phyloP scores from a whole-genome alignment of 2,797 vertebrate species.

The Channa striata region DNA sequence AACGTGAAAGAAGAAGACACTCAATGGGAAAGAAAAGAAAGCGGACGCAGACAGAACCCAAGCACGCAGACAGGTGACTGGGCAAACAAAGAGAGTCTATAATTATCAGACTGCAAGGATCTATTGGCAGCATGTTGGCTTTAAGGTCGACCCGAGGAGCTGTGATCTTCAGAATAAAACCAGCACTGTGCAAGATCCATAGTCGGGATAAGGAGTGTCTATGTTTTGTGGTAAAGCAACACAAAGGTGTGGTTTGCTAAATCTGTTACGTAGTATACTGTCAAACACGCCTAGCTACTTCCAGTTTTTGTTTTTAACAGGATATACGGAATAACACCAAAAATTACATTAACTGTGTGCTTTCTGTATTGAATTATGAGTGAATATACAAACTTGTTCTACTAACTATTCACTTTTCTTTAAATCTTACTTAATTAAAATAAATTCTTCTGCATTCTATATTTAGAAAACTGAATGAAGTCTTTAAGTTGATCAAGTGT shows the following conservation, averaged over 20 bases:
- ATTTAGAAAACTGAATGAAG: not conserved
- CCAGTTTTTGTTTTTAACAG: conserved; percentile 15
- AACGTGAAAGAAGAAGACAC: conserved; percentile 31
- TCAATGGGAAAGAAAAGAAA: conserved; percentile 9
- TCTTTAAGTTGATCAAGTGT: not conserved
- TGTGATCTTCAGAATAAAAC: conserved; percentile 24
- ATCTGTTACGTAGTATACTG: not conserved
- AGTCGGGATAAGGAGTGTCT: conserved; percentile 12
- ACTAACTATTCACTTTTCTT: not conserved
- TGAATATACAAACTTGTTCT: not conserved
- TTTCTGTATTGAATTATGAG: not conserved
- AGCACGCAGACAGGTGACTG: conserved; percentile 23
- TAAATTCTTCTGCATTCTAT: not conserved
- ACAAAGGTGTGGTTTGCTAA: conserved; percentile 25
- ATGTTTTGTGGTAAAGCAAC: conserved; percentile 18
- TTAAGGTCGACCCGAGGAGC: conserved; percentile 20
- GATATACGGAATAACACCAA: conserved; percentile 5
- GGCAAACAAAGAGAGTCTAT: conserved; percentile 16
- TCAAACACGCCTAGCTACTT: not conserved
- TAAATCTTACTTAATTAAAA: not conserved
- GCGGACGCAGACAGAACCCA: conserved; percentile 1
- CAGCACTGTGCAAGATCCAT: conserved; percentile 7
- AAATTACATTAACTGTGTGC: not conserved
- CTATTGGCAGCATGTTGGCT: conserved; percentile 13
- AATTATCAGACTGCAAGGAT: conserved; percentile 17